Conservation (phyloP, 2,113 vertebrate genomes). For the Cettia cetti region DNA sequence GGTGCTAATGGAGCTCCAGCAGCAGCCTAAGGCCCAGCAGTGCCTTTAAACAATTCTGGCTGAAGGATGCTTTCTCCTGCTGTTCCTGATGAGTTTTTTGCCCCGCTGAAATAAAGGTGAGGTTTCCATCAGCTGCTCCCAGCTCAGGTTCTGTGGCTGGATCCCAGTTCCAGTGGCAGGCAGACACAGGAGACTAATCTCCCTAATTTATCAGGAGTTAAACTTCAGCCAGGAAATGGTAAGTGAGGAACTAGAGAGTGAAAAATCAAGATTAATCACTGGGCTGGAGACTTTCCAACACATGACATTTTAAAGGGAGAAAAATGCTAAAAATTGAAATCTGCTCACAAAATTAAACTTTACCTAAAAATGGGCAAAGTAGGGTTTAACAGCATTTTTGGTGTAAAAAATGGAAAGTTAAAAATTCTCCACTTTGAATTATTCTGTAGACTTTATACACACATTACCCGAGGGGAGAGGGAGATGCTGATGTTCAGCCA, state of each 20-base stretch:
- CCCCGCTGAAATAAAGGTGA: neutral
- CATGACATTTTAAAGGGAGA: neutral
- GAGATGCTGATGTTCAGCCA: neutral
- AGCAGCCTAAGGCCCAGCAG: neutral
- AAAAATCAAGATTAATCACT: neutral
- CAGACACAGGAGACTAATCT: neutral
- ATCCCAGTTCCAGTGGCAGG: neutral
- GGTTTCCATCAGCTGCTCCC: neutral
- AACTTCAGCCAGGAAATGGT: neutral
- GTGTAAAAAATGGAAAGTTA: neutral
- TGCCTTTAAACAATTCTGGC: neutral
- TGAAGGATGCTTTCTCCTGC: neutral
- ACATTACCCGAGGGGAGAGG: neutral
- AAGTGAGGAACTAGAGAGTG: neutral
- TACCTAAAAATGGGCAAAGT: neutral
- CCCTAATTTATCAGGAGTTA: neutral
- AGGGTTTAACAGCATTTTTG: neutral
- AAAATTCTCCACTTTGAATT: neutral
- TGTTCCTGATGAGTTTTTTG: neutral
- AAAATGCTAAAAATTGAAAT: neutral
- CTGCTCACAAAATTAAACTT: neutral
- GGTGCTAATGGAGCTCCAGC: neutral
- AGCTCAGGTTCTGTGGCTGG: neutral
- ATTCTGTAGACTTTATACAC: no score
- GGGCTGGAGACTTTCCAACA: neutral